These are phyloP conservation scores for Todus mexicanus DNA, from an alignment of 2,797 vertebrate species.

Conservation along the genomic window DNA sequence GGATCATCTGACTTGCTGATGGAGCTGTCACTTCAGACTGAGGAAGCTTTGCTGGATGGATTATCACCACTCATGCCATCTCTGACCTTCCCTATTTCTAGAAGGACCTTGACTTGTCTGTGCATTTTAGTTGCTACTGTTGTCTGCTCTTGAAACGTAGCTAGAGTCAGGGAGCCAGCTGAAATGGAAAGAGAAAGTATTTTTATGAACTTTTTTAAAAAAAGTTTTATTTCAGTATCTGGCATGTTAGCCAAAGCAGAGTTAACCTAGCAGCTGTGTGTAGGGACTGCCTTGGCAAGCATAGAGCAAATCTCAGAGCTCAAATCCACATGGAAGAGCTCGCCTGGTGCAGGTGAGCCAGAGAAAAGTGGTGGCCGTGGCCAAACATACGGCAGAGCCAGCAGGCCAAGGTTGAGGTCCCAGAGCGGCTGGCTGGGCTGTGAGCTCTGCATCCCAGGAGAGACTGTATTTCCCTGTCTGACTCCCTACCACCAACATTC, in stretches of 20 bases:
- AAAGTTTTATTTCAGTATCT: neutral
- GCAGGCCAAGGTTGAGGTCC: neutral
- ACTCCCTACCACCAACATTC: neutral
- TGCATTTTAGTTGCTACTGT: neutral
- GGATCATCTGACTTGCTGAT: neutral
- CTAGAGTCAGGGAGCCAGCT: neutral
- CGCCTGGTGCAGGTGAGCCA: neutral
- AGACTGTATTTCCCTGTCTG: neutral
- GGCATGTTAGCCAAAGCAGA: neutral
- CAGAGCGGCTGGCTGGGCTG: neutral
- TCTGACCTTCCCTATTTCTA: neutral
- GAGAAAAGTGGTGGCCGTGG: neutral
- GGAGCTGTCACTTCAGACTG: neutral
- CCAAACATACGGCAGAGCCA: neutral
- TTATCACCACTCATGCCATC: neutral
- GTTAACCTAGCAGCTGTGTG: neutral
- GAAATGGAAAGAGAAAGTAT: neutral
- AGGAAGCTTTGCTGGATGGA: neutral
- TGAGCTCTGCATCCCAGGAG: neutral
- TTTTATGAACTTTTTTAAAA: neutral
- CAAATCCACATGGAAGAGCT: fast-evolving
- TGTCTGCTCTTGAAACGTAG: neutral
- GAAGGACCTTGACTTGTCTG: neutral
- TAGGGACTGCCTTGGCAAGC: neutral
- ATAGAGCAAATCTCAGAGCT: neutral